Base-by-base conservation (phyloP, 2,888 invertebrate genomes). In the Drosophila nr. perissopoda region DNA sequence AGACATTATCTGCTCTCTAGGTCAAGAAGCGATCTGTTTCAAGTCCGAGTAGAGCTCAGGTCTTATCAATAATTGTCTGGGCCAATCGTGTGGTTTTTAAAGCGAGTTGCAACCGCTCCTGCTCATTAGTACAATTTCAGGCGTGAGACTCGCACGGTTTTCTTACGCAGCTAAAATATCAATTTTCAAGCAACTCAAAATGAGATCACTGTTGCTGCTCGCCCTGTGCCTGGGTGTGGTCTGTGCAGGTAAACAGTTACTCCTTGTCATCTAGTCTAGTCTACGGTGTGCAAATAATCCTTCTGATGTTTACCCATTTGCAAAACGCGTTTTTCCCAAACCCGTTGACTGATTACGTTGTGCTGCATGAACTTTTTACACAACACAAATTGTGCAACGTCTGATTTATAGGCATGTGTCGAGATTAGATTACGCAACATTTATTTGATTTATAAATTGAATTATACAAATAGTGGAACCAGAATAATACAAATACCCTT, bases 151-250 rank as follows among this genome's bases (percentile, higher is more conserved):
- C 82, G 81, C 82, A 91, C 88, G 85, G 69, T 75, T 74, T 76
- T 79, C 57, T 6, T 2, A 56, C 57, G 58, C 48, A 64, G 33
- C 40, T 33, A 51, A 69, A 69, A n/a, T 61, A 51, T 18, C 10
- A 16, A 33, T 6, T 49, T 27, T 13, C 25, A 40, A 66, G n/a
- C 62, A 68, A 60, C 29, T 65, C 58, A 87, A 76, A 56, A 93
- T 93, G 93, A 92, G 91, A 74, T 88, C 74, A 72, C 84, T 92
- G 31, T 68, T 93, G 67, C 63, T 92, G 70, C 75, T 93, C 83
- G 91, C 91, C 59, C 63, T 92, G 62, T 93, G 93, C 81, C 86
- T 93, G 65, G 89, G 91, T 75, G 89, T 86, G 64, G 90, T 85
- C 59, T 81, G 89, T 76, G 92, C 92, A 91, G 93, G 93, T 93